Percentiles rank a stretch among this genome's conserved stretches.
Evolutionary conservation across 2,888 invertebrate species (phyloP).

Genomic region (Portevinia maculata): DNA sequence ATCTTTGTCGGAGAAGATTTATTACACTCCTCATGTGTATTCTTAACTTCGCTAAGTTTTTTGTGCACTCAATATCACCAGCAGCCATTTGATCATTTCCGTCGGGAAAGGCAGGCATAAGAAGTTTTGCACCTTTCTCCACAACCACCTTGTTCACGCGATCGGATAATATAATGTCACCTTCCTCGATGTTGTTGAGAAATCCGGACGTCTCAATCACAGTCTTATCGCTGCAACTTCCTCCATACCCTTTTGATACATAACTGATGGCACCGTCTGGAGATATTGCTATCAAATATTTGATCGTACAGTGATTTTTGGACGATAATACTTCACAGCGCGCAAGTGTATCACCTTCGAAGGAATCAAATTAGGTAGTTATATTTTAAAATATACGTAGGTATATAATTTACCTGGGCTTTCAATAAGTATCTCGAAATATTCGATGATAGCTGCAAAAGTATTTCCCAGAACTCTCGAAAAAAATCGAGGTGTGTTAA

Average conservation of each 20-base stretch:
- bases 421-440: constrained; percentile 19
- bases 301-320: constrained; percentile 19
- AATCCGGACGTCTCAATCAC: constrained; percentile 8
- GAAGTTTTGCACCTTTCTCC: constrained; percentile 9
- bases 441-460: constrained; percentile 10
- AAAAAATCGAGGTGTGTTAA: too few relatives aligned
- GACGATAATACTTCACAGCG: constrained; percentile 3
- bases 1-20: constrained; percentile 3
- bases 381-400: not conserved
- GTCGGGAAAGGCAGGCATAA: constrained; percentile 1
- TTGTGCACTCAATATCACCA: not conserved
- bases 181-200: constrained; percentile 6
- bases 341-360: not conserved
- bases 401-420: constrained; percentile 24
- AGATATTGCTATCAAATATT: constrained; percentile 13
- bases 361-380: not conserved
- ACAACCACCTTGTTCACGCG: constrained; percentile 1
- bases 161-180: constrained; percentile 19
- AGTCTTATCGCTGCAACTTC: constrained; percentile 9
- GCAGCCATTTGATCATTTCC: not conserved
- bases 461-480: too few relatives aligned
- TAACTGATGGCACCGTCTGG: constrained; percentile 17
- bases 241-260: constrained; percentile 28
- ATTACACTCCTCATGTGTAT: not conserved
- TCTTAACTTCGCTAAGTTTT: not conserved